Base-by-base conservation (phyloP, 2,797 vertebrate species). In the Syndactyla subalaris region DNA sequence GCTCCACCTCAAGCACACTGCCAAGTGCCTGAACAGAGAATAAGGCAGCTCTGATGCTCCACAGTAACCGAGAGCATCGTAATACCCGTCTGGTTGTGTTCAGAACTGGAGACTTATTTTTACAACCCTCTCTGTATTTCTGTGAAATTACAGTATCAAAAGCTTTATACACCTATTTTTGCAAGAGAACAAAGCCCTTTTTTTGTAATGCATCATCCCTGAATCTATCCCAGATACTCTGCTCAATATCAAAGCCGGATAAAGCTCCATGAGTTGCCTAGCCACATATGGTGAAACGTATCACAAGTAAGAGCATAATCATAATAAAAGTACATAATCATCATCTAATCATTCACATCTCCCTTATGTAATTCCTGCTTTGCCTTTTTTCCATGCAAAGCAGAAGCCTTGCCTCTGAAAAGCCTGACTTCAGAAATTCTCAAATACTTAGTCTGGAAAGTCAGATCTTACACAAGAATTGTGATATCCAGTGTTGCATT, bases 11-110 rank as follows among this genome's bases (percentile, higher is more conserved):
- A 11, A n/a, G 48, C 43, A 43, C 17, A 26, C 15, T 62, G 71
- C 48, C 73, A 93, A 81, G 73, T 12, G 18, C 39, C 51, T 5
- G 7, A 34, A 43, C 18, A 18, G 26, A 79, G 23, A 85, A 11
- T 5, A 66, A 74, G 39, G 52, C 17, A 76, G 59, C 36, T 59
- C 20, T 39, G 36, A 3, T 3, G 16, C 29, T 73, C 38, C 48
- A 7, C 39, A 73, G 32, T 38, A 74, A 82, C 45, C 0, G 2
- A 84, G n/a, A 58, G 39, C 48, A 48, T 2, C 1, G 0, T 16
- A 79, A 71, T 3, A 34, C 1, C 66, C n/a, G 12, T 43, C 4
- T 15, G 18, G 43, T 29, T 59, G n/a, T 34, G 43, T 24, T 70
- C 66, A 70, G 15, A 89, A 85, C 11, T 34, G n/a, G 7, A 83